phyloP scores from a whole-genome alignment of 1,140 invertebrate genomes.

The Elymnias hypermnestra region DNA sequence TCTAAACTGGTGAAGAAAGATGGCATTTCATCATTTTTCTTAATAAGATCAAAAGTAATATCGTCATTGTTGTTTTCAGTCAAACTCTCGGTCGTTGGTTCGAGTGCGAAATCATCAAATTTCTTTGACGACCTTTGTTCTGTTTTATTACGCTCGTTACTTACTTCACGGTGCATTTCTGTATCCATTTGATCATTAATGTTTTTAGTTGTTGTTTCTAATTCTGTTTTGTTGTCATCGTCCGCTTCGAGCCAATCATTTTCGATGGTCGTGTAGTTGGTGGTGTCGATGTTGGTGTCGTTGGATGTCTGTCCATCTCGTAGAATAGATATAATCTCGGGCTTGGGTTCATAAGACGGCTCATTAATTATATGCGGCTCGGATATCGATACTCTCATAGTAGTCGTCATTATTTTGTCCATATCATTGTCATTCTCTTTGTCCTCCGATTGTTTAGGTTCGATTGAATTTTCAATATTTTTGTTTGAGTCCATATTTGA shows the following conservation, averaged over 20 bases:
- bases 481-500: conserved; percentile 1
- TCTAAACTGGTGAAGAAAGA: conserved; percentile 9
- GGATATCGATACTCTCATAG: conserved; percentile 33
- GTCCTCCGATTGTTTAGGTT: neutral
- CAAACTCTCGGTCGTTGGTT: conserved; percentile 28
- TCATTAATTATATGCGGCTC: conserved; percentile 42
- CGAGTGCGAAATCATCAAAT: conserved; percentile 28
- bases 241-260: conserved; percentile 42
- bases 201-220: conserved; percentile 7
- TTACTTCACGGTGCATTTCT: conserved; percentile 13
- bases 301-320: conserved; percentile 22
- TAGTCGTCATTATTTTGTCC: conserved; percentile 24
- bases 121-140: conserved; percentile 45
- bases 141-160: conserved; percentile 24
- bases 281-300: conserved; percentile 9
- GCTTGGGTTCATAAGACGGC: conserved; percentile 40
- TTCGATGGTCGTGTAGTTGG: conserved; percentile 25
- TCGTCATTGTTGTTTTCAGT: conserved; percentile 23
- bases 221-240: conserved; percentile 10
- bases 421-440: neutral
- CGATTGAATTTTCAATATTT: neutral
- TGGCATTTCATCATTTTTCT: conserved; percentile 21
- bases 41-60: conserved; percentile 27
- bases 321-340: conserved; percentile 42
- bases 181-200: conserved; percentile 9